Conservation (phyloP, 2,797 vertebrate genomes). For the Peromyscus nudipes region DNA sequence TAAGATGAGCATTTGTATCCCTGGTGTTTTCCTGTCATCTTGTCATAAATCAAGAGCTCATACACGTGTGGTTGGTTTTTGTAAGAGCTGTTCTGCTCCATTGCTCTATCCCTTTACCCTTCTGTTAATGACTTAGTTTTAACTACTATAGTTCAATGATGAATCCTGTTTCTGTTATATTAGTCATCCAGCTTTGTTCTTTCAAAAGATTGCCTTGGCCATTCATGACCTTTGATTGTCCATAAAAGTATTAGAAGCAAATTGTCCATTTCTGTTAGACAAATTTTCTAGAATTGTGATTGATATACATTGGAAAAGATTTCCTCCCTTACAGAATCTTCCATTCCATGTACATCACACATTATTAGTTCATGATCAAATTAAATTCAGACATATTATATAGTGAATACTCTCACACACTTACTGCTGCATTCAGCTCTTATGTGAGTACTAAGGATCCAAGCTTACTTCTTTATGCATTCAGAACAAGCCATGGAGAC, state of each 20-base stretch:
- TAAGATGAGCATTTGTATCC: not conserved
- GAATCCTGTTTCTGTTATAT: not conserved
- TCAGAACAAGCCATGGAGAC: not conserved
- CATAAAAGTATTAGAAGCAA: not conserved
- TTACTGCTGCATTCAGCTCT: not conserved
- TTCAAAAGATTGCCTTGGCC: not conserved
- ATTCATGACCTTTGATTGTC: not conserved
- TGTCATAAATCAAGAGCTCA: not conserved
- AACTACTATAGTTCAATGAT: not conserved
- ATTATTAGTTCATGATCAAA: not conserved
- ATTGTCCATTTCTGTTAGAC: not conserved
- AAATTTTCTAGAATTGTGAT: not conserved
- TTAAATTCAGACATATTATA: not conserved
- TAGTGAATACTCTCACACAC: no score
- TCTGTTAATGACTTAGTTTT: not conserved
- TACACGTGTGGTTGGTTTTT: not conserved
- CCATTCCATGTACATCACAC: no score
- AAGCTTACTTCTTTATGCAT: not conserved
- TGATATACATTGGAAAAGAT: not conserved
- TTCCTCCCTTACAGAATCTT: not conserved
- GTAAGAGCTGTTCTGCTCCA: not conserved
- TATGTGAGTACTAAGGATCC: not conserved
- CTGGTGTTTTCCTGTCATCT: not conserved
- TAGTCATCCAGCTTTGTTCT: not conserved
- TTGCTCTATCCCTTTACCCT: not conserved